Evolutionary conservation across 2,113 vertebrate species (phyloP).

Genomic region (Datnioides undecimradiatus): DNA sequence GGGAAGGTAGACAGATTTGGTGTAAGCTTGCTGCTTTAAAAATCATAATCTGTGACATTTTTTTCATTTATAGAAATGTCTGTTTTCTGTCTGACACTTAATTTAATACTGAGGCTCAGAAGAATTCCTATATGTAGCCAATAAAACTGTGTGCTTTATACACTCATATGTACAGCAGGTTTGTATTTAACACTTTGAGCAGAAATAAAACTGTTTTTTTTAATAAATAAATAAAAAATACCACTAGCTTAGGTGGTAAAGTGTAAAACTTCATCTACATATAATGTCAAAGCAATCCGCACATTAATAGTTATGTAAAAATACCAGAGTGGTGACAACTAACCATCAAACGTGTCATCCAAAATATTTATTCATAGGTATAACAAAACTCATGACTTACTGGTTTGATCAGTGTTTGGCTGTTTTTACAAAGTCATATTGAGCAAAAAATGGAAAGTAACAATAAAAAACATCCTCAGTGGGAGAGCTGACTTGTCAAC

Average conservation of each 20-base stretch:
- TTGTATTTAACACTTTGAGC: neutral
- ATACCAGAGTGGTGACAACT: neutral
- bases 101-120: neutral
- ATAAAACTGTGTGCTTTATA: neutral
- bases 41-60: constrained; percentile 25
- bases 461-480: constrained; percentile 30
- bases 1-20: constrained; percentile 38
- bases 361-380: neutral
- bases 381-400: neutral
- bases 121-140: neutral
- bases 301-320: neutral
- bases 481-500: neutral
- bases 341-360: neutral
- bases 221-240: neutral
- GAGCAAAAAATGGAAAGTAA: neutral
- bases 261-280: neutral
- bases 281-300: neutral
- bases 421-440: neutral
- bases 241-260: neutral
- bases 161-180: neutral
- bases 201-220: neutral
- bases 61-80: constrained; percentile 15
- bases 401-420: neutral
- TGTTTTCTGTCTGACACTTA: neutral
- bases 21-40: constrained; percentile 15